Conservation (phyloP, 2,888 invertebrate genomes). For the Sinohyriopsis cumingii region DNA sequence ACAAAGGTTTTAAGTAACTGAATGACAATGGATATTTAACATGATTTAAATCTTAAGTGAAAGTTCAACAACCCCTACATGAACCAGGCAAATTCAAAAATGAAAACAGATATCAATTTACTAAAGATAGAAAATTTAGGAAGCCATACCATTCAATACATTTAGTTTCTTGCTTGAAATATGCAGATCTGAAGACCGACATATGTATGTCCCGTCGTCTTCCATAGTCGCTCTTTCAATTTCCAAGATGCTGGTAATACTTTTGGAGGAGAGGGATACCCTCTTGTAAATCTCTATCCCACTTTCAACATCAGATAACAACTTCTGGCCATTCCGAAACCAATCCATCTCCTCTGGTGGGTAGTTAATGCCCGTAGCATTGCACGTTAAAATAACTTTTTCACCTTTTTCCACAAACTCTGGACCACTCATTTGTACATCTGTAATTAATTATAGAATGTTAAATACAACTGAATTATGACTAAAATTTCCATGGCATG, state of each 20-base stretch:
- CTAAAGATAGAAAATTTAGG: too few relatives aligned
- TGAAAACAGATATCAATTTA: too few relatives aligned
- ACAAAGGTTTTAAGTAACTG: too few relatives aligned
- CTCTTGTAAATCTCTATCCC: slow-evolving; percentile 41
- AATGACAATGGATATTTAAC: too few relatives aligned
- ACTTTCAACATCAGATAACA: slow-evolving; percentile 31
- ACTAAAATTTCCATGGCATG: too few relatives aligned
- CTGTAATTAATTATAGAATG: too few relatives aligned
- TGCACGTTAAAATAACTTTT: slow-evolving; percentile 43
- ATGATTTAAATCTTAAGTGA: too few relatives aligned
- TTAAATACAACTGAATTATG: too few relatives aligned
- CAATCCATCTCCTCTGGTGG: slow-evolving; percentile 54
- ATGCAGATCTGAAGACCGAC: slow-evolving; percentile 46
- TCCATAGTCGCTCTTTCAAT: slow-evolving; percentile 41
- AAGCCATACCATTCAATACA: slow-evolving; percentile 47
- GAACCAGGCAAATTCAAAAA: too few relatives aligned
- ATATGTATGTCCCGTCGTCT: slow-evolving; percentile 53
- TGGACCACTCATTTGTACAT: neutral
- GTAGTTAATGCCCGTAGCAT: slow-evolving; percentile 48
- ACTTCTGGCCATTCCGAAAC: slow-evolving; percentile 51
- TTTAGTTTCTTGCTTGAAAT: slow-evolving; percentile 49
- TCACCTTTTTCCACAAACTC: slow-evolving; percentile 48
- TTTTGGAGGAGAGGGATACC: slow-evolving; percentile 35
- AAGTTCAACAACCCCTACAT: too few relatives aligned
- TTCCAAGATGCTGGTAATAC: slow-evolving; percentile 46